phyloP scores from a whole-genome alignment of 2,797 vertebrate genomes.

The Fistularia commersonii region DNA sequence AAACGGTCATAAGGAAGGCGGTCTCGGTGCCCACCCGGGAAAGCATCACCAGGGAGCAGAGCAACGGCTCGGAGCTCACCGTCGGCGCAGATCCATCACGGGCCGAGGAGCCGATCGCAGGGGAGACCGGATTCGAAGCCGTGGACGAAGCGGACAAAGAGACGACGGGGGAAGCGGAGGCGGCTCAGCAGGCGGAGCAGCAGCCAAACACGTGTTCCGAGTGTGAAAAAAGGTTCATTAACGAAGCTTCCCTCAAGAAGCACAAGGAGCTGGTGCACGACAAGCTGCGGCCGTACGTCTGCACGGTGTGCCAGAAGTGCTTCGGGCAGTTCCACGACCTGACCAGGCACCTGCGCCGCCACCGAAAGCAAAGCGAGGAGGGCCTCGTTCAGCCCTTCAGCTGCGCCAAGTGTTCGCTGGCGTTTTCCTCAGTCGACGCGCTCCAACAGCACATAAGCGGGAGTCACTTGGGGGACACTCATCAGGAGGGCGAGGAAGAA shows the following conservation, averaged over 20 bases:
- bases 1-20: background rate
- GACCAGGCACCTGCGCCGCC: conserved; percentile 51
- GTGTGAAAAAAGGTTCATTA: conserved; percentile 48
- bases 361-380: conserved; percentile 26
- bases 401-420: conserved; percentile 54
- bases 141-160: background rate
- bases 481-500: background rate
- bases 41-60: background rate
- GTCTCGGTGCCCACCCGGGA: background rate
- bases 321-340: conserved; percentile 64
- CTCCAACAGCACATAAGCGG: conserved; percentile 61
- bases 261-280: conserved; percentile 45
- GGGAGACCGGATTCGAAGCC: background rate
- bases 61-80: conserved; percentile 5
- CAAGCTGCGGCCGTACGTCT: conserved; percentile 59
- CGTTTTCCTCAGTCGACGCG: conserved; percentile 54
- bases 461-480: conserved; percentile 35
- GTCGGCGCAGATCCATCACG: background rate
- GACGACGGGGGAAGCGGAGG: conserved; percentile 18
- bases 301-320: conserved; percentile 58
- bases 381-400: conserved; percentile 23
- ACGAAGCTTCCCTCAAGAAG: conserved; percentile 37
- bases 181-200: background rate
- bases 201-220: conserved; percentile 26
- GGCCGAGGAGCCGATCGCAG: conserved; percentile 4